These are phyloP conservation scores for Drosophila infuscata DNA, from an alignment of 2,888 invertebrate species.

Conservation along the genomic window DNA sequence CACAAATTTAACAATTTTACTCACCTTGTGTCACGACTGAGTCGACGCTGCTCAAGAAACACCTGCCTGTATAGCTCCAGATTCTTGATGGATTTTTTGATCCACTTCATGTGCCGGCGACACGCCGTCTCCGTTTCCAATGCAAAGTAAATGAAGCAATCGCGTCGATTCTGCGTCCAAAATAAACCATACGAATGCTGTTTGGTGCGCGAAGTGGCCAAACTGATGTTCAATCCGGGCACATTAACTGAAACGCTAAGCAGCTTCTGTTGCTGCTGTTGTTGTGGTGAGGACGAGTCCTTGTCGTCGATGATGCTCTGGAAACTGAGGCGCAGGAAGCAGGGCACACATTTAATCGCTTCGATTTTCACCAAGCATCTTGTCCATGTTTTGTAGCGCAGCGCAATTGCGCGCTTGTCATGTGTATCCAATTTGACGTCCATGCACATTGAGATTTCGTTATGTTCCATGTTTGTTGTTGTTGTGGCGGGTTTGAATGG, in stretches of 20 bases:
- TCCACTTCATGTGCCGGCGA: constrained; percentile 85
- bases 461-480: constrained; percentile 79
- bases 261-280: constrained; percentile 33
- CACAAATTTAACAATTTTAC: neutral
- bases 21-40: constrained; percentile 72
- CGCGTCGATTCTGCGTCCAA: constrained; percentile 85
- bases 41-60: constrained; percentile 82
- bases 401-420: constrained; percentile 82
- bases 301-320: constrained; percentile 42
- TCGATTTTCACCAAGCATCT: constrained; percentile 85
- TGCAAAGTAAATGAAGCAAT: constrained; percentile 84
- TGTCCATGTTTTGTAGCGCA: constrained; percentile 83
- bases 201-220: constrained; percentile 84
- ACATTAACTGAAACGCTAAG: constrained; percentile 83
- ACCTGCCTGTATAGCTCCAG: constrained; percentile 84
- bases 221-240: constrained; percentile 83
- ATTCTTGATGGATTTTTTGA: constrained; percentile 84
- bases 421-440: constrained; percentile 84
- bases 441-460: constrained; percentile 84
- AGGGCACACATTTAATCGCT: constrained; percentile 85
- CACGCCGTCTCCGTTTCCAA: constrained; percentile 83
- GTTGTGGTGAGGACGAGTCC: constrained; percentile 18
- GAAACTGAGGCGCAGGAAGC: constrained; percentile 84
- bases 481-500: constrained; percentile 16
- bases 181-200: constrained; percentile 84